These are phyloP conservation scores for Parnassius smintheus DNA, from an alignment of 2,888 invertebrate species.

Conservation along the genomic window DNA sequence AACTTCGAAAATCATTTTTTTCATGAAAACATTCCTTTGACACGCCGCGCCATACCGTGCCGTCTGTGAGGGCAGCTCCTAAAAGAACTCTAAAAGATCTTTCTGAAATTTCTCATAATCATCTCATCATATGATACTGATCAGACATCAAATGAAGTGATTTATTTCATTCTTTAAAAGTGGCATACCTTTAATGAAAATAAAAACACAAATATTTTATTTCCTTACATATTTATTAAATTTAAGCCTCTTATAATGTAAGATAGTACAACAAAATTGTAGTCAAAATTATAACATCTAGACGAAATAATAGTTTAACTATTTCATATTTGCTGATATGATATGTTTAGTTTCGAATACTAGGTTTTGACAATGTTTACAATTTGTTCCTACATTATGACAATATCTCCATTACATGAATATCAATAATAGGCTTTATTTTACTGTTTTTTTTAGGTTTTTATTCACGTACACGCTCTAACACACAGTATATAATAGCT, in stretches of 20 bases:
- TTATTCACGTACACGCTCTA: not conserved
- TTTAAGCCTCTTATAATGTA: constrained; percentile 8
- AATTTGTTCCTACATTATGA: too few species aligned
- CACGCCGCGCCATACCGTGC: too few species aligned
- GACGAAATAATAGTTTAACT: not conserved
- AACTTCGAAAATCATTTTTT: too few species aligned
- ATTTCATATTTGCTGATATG: not conserved
- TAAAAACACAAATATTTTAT: not conserved
- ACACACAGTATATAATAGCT: not conserved
- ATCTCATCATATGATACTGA: too few species aligned
- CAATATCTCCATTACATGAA: not conserved
- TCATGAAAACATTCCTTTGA: too few species aligned
- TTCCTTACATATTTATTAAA: constrained; percentile 15
- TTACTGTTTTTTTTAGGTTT: not conserved
- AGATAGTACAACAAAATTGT: not conserved
- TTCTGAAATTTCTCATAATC: too few species aligned
- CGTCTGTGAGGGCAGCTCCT: too few species aligned
- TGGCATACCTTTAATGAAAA: too few species aligned
- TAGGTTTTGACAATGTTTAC: too few species aligned
- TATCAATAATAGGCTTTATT: not conserved
- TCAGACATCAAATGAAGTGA: too few species aligned
- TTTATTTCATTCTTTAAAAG: too few species aligned
- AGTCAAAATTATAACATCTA: not conserved
- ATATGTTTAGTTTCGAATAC: not conserved
- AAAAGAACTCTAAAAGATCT: too few species aligned